Evolutionary conservation across 2,113 vertebrate species (phyloP).

Genomic region (Callaeas wilsoni): DNA sequence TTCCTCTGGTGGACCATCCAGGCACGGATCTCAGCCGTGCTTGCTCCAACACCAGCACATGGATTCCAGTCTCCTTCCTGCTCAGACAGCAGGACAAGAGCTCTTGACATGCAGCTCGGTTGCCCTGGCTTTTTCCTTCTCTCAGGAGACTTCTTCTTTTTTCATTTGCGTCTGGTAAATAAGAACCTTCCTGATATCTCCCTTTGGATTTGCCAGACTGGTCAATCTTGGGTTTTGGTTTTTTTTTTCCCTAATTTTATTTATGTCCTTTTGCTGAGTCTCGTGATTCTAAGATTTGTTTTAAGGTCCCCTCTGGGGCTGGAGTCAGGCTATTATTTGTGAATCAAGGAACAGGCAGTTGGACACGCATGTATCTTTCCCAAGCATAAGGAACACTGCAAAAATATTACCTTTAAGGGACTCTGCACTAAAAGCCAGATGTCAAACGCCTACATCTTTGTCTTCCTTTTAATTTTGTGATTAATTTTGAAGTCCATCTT

Average conservation of each 20-base stretch:
- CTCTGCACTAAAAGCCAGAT: neutral
- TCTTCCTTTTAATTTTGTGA: neutral
- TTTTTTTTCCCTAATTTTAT: neutral
- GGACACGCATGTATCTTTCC: neutral
- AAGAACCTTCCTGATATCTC: neutral
- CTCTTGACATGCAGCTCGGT: neutral
- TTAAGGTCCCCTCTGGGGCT: neutral
- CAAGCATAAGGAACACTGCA: neutral
- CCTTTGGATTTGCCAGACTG: conserved; percentile 3
- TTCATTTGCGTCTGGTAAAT: neutral
- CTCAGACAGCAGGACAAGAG: neutral
- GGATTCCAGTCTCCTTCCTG: neutral
- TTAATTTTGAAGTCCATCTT: neutral
- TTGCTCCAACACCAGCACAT: neutral
- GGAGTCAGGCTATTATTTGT: neutral
- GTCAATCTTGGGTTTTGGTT: neutral
- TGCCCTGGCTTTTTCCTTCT: neutral
- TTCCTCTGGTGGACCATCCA: neutral
- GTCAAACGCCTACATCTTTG: neutral
- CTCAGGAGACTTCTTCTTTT: neutral
- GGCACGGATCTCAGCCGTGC: neutral
- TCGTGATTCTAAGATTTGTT: neutral
- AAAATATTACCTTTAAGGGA: neutral
- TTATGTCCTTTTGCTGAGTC: conserved; percentile 10
- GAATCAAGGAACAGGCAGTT: neutral